A percentile compares a stretch with the other conserved stretches of the same genome.
Evolutionary conservation across 2,797 vertebrate species (phyloP).

Genomic region (Cyprinella venusta): DNA sequence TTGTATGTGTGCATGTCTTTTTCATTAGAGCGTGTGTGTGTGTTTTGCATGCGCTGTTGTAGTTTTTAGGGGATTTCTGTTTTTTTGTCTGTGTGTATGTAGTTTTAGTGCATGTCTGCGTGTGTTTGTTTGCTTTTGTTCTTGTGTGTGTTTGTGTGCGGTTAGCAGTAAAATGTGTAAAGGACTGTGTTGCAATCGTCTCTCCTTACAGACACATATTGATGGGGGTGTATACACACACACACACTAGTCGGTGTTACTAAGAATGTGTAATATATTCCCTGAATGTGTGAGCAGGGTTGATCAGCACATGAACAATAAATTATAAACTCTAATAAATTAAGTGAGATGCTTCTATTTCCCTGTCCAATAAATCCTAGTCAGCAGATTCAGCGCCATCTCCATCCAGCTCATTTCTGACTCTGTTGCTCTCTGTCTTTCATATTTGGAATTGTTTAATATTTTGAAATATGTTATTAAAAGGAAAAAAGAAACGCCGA

Average conservation of each 20-base stretch:
- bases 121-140: constrained; percentile 35
- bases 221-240: constrained; percentile 51
- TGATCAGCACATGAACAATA: constrained; percentile 56
- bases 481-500: constrained; percentile 13
- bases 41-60: constrained; percentile 3
- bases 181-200: constrained; percentile 23
- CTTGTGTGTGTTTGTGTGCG: constrained; percentile 44
- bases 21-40: constrained; percentile 26
- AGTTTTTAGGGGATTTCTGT: constrained; percentile 26
- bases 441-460: constrained; percentile 35
- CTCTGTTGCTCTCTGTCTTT: constrained; percentile 2
- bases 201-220: constrained; percentile 55
- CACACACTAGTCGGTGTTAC: constrained; percentile 5
- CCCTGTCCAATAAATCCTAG: constrained; percentile 26
- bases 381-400: constrained; percentile 16
- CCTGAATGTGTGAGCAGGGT: constrained; percentile 43
- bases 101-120: constrained; percentile 11
- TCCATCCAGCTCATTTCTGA: constrained; percentile 17
- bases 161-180: constrained; percentile 35
- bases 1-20: constrained; percentile 19
- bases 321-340: constrained; percentile 38
- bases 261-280: constrained; percentile 24
- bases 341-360: constrained; percentile 19
- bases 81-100: constrained; percentile 4
- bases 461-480: constrained; percentile 45